phyloP scores from a whole-genome alignment of 2,888 invertebrate genomes.

The Smittia aterrima region DNA sequence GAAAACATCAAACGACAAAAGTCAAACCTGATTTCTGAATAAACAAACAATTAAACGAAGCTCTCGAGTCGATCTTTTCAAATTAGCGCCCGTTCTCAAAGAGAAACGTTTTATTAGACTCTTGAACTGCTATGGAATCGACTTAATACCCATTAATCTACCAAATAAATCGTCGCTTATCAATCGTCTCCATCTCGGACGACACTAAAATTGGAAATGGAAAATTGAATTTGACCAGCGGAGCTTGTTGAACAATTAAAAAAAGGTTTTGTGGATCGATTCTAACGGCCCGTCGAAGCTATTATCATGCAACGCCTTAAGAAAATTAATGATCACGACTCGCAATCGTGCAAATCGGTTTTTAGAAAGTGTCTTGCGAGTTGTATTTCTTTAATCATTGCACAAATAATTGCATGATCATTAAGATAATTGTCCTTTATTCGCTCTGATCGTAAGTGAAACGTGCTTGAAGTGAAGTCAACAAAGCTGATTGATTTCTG shows the following conservation, averaged over 20 bases:
- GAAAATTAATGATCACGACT: slow-evolving; percentile 8
- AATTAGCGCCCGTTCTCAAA: not conserved
- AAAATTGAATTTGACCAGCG: not conserved
- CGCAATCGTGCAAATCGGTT: not conserved
- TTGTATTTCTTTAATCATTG: not conserved
- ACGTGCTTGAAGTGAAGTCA: not conserved
- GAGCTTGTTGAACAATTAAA: not conserved
- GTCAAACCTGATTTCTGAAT: slow-evolving; percentile 37
- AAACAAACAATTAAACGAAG: slow-evolving; percentile 30
- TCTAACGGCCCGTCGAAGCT: not conserved
- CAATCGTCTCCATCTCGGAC: not conserved
- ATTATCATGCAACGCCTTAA: not conserved
- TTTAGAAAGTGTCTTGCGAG: slow-evolving; percentile 1
- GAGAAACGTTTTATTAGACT: not conserved
- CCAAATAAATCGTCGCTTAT: slow-evolving; percentile 9
- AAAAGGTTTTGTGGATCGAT: not conserved
- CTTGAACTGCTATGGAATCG: not conserved
- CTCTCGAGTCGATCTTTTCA: not conserved
- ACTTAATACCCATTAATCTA: slow-evolving; percentile 20
- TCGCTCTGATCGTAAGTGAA: not conserved
- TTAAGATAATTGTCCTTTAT: slow-evolving; percentile 3
- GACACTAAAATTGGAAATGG: not conserved
- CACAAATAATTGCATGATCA: slow-evolving; percentile 10
- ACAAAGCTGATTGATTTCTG: slow-evolving; percentile 30
- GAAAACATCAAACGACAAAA: not conserved